phyloP scores from a whole-genome alignment of 2,113 vertebrate genomes.

The Propithecus coquereli region DNA sequence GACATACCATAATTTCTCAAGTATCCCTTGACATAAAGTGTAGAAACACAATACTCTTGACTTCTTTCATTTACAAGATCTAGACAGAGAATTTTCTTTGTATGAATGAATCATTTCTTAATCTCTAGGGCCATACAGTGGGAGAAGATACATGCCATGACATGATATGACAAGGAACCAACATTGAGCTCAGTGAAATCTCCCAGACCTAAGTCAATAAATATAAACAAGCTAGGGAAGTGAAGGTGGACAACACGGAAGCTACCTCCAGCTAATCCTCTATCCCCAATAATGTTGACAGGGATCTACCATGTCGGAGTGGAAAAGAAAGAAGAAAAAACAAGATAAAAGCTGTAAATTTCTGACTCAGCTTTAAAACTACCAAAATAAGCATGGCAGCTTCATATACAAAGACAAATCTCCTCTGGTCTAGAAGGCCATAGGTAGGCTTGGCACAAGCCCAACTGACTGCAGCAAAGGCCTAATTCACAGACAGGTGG shows the following conservation, averaged over 20 bases:
- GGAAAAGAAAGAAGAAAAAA: neutral
- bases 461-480: neutral
- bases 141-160: slow-evolving; percentile 70
- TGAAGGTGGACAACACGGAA: neutral
- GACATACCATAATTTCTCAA: slow-evolving; percentile 18
- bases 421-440: neutral
- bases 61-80: slow-evolving; percentile 30
- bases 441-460: slow-evolving; percentile 23
- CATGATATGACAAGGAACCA: slow-evolving; percentile 66
- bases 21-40: slow-evolving; percentile 28
- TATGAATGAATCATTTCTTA: slow-evolving; percentile 78
- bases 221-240: slow-evolving; percentile 8
- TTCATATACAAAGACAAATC: slow-evolving; percentile 30
- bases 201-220: slow-evolving; percentile 36
- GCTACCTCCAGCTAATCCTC: neutral
- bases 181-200: slow-evolving; percentile 14
- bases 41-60: slow-evolving; percentile 11
- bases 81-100: slow-evolving; percentile 57
- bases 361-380: slow-evolving; percentile 32
- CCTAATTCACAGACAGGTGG: neutral
- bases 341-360: slow-evolving; percentile 11
- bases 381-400: slow-evolving; percentile 25
- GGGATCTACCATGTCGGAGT: slow-evolving; percentile 3
- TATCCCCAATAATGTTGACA: neutral
- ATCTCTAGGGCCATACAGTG: slow-evolving; percentile 66